phyloP scores from a whole-genome alignment of 30 jellyfish, hydroid and myxozoan species.

The Chrysaora quinquecirrha region DNA sequence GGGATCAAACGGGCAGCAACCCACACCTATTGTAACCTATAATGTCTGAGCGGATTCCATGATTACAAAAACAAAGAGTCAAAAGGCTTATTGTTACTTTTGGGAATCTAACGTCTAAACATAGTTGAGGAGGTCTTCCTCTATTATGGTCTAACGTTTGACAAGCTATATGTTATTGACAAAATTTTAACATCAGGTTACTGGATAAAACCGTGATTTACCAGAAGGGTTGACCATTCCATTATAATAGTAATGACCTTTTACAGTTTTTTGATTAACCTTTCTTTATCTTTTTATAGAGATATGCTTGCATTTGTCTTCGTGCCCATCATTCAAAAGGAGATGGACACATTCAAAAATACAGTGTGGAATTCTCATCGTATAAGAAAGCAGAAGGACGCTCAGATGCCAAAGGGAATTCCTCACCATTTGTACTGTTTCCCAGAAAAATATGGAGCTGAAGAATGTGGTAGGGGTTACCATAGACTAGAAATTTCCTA shows the following conservation, averaged over 20 bases:
- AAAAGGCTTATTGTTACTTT: neutral
- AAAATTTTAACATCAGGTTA: neutral
- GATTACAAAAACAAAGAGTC: neutral
- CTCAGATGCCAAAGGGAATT: constrained; percentile 11
- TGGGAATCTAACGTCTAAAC: neutral
- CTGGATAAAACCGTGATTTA: constrained; percentile 1
- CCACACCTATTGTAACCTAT: neutral
- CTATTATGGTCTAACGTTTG: neutral
- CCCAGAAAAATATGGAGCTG: constrained; percentile 13
- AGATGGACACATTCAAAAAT: constrained; percentile 2
- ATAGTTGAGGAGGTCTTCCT: constrained; percentile 4
- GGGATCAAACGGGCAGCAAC: too few species aligned
- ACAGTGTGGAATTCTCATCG: constrained; percentile 2
- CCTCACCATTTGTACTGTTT: constrained; percentile 7
- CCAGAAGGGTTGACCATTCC: constrained; percentile 3
- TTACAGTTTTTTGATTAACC: neutral
- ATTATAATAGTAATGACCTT: neutral
- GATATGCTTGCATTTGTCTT: constrained; percentile 3
- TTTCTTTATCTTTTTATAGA: neutral
- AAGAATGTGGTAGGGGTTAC: constrained; percentile 18
- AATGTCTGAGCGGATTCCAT: neutral
- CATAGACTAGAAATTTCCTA: constrained; percentile 1
- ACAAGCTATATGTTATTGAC: neutral
- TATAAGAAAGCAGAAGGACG: neutral
- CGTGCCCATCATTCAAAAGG: constrained; percentile 6